Percentiles rank a stretch among this genome's conserved stretches.
These are phyloP conservation scores for Tolmerus cingulatus DNA, from an alignment of 2,888 invertebrate species.

Conservation along the genomic window DNA sequence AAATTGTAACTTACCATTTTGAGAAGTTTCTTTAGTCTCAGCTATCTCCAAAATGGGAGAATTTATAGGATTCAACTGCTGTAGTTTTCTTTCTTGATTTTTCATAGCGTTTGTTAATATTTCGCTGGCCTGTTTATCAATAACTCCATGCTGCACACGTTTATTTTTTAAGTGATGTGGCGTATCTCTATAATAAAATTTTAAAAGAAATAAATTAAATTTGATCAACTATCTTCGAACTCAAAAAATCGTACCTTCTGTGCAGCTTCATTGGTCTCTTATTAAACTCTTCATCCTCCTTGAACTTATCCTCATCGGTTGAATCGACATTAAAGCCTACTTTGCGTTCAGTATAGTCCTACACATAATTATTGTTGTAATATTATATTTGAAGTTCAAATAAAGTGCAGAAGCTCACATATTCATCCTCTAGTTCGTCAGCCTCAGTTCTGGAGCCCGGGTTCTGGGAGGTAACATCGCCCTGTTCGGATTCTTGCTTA, in stretches of 20 bases:
- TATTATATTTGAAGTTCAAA: neutral
- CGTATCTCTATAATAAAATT: constrained; percentile 76
- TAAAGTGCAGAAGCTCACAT: constrained; percentile 63
- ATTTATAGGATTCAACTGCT: constrained; percentile 54
- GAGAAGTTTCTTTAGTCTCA: constrained; percentile 56
- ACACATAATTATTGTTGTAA: constrained; percentile 40
- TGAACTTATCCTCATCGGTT: constrained; percentile 51
- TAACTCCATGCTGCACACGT: constrained; percentile 75
- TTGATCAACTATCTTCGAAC: too few relatives aligned
- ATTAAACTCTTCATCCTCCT: constrained; percentile 61
- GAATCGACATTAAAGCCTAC: constrained; percentile 71
- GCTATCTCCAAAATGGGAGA: constrained; percentile 56
- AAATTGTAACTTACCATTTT: constrained; percentile 12
- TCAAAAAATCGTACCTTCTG: constrained; percentile 56
- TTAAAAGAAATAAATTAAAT: too few relatives aligned
- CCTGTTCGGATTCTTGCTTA: constrained; percentile 51
- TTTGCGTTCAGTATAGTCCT: constrained; percentile 67
- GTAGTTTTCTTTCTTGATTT: constrained; percentile 55
- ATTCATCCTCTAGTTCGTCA: constrained; percentile 73
- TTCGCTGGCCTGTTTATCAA: constrained; percentile 76
- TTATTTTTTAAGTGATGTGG: constrained; percentile 99
- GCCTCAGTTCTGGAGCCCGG: constrained; percentile 65
- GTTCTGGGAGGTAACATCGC: constrained; percentile 60
- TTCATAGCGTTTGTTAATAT: constrained; percentile 65
- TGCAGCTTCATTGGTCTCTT: constrained; percentile 63